phyloP scores from a whole-genome alignment of 1,140 invertebrate genomes.

The Drosophila azteca region DNA sequence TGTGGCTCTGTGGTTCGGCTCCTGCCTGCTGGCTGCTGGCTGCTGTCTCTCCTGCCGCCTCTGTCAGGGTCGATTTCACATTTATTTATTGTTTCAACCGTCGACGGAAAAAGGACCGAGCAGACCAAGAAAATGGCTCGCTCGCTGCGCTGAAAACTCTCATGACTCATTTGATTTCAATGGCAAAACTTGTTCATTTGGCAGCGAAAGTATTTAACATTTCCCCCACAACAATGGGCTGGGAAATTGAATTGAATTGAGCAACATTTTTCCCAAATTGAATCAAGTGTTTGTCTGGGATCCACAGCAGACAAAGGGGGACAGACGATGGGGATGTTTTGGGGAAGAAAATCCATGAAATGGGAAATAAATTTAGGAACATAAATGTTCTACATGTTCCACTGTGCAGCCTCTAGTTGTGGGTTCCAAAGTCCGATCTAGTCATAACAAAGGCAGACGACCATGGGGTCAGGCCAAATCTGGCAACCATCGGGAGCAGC shows the following conservation, averaged over 20 bases:
- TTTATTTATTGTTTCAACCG: slow-evolving; percentile 55
- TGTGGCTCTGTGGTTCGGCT: slow-evolving; percentile 22
- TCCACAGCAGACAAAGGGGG: background rate
- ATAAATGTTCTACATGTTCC: background rate
- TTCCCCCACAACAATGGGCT: slow-evolving; percentile 44
- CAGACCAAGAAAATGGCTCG: slow-evolving; percentile 25
- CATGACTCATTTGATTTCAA: slow-evolving; percentile 79
- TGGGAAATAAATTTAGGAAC: background rate
- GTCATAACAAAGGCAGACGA: slow-evolving; percentile 10
- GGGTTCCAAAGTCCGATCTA: slow-evolving; percentile 10
- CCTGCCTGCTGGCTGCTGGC: background rate
- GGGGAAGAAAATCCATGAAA: background rate
- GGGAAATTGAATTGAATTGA: slow-evolving; percentile 57
- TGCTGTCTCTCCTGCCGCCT: slow-evolving; percentile 12
- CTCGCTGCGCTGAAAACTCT: slow-evolving; percentile 27
- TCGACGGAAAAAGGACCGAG: background rate
- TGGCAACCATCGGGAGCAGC: background rate
- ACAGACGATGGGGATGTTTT: background rate
- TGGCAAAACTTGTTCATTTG: slow-evolving; percentile 73
- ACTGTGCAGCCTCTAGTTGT: background rate
- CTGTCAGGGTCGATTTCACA: slow-evolving; percentile 55
- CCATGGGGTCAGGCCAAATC: background rate
- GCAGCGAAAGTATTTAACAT: slow-evolving; percentile 69
- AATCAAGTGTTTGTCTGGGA: slow-evolving; percentile 34
- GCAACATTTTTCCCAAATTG: slow-evolving; percentile 43